Conservation (phyloP, 2,113 vertebrate genomes). For the Hyaena hyaena region DNA sequence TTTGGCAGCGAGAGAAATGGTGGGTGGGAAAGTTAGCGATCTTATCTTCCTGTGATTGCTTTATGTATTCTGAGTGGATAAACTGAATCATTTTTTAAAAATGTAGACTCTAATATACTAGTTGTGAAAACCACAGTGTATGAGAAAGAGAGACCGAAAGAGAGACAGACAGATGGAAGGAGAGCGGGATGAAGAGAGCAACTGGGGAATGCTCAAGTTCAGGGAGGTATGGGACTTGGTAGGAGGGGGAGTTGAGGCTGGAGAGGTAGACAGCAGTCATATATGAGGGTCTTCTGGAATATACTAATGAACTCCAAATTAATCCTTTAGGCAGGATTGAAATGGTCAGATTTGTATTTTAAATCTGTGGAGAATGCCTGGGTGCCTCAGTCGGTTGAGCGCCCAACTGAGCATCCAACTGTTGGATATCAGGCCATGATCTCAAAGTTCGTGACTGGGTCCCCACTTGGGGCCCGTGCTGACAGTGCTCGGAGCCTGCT, state of each 20-base stretch:
- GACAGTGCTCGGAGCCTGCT: too few species aligned
- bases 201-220: background rate
- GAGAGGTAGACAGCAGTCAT: background rate
- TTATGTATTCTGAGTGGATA: background rate
- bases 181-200: background rate
- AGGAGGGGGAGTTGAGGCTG: background rate
- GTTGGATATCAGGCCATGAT: too few species aligned
- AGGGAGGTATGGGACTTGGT: fast-evolving
- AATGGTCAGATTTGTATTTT: background rate
- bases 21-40: background rate
- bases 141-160: background rate
- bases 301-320: background rate
- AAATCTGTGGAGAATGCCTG: background rate
- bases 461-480: too few species aligned
- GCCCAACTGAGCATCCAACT: too few species aligned
- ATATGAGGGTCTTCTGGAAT: background rate
- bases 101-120: background rate
- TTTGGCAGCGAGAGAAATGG: background rate
- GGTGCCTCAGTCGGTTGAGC: too few species aligned
- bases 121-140: background rate
- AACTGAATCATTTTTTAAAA: background rate
- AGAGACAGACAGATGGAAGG: background rate
- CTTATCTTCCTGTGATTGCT: background rate
- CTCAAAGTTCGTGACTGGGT: too few species aligned
- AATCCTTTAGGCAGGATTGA: background rate